Evolutionary conservation across 2,797 vertebrate species (phyloP).

Genomic region (Sparidentex hasta): DNA sequence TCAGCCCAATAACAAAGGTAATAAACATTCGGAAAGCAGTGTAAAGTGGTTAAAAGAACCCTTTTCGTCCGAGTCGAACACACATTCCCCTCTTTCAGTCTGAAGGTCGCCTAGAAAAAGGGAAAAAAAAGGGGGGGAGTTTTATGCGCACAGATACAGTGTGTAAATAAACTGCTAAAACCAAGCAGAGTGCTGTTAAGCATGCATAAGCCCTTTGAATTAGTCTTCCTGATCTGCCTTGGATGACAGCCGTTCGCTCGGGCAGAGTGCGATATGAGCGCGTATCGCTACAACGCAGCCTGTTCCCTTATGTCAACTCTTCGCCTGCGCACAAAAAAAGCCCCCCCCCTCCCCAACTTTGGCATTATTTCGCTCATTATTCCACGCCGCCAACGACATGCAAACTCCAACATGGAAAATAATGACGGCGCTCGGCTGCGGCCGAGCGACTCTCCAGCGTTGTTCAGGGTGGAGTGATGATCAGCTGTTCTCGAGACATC

Average conservation of each 20-base stretch:
- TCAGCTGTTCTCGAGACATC: conserved; percentile 50
- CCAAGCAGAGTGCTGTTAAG: conserved; percentile 75
- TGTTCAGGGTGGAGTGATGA: conserved; percentile 40
- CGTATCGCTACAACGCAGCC: conserved; percentile 73
- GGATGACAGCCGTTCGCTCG: conserved; percentile 69
- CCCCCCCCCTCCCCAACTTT: conserved; percentile 31
- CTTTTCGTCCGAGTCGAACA: conserved; percentile 27
- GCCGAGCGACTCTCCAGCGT: conserved; percentile 29
- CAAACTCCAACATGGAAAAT: conserved; percentile 30
- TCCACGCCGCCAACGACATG: conserved; percentile 21
- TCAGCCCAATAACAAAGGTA: conserved; percentile 12
- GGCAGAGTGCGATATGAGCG: conserved; percentile 72
- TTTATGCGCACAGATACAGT: conserved; percentile 57
- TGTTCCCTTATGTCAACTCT: conserved; percentile 66
- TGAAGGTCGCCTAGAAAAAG: conserved; percentile 45
- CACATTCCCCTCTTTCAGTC: conserved; percentile 29
- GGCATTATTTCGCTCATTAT: conserved; percentile 53
- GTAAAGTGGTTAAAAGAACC: conserved; percentile 7
- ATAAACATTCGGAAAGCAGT: conserved; percentile 4
- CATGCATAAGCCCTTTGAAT: conserved; percentile 79
- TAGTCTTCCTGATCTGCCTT: conserved; percentile 79
- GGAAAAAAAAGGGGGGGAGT: conserved; percentile 4
- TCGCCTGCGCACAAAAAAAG: conserved; percentile 43
- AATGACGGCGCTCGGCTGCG: background rate
- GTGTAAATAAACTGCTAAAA: conserved; percentile 79